Conservation (phyloP, 2,888 invertebrate genomes). For the Andrena praecox region DNA sequence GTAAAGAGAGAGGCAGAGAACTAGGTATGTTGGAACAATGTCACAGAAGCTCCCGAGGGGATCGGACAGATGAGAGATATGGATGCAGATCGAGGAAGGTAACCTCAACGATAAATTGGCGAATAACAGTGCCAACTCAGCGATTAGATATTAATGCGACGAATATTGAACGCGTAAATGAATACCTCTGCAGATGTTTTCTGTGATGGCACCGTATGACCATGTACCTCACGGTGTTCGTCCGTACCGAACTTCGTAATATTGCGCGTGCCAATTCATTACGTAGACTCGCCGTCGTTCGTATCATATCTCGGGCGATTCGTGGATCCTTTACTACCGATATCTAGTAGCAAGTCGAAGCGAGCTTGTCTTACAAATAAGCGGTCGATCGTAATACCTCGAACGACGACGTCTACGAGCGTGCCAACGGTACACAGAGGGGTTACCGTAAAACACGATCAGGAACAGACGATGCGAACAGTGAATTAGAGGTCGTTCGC, state of each 20-base stretch:
- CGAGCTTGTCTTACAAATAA: neutral
- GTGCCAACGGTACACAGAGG: slow-evolving; percentile 35
- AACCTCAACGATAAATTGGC: slow-evolving; percentile 24
- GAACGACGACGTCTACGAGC: slow-evolving; percentile 25
- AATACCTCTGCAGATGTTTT: slow-evolving; percentile 87
- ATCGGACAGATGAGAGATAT: neutral
- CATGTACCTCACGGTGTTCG: slow-evolving; percentile 87
- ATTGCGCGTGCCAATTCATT: slow-evolving; percentile 89
- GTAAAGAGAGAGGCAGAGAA: neutral
- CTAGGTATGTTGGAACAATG: neutral
- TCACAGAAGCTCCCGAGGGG: neutral
- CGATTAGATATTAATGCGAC: neutral
- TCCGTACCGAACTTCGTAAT: slow-evolving; percentile 87
- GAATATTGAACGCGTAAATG: neutral
- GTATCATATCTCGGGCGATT: slow-evolving; percentile 87
- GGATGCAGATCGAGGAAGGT: neutral
- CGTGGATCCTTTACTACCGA: slow-evolving; percentile 34
- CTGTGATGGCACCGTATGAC: slow-evolving; percentile 88
- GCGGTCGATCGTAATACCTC: slow-evolving; percentile 28
- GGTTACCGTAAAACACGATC: slow-evolving; percentile 48
- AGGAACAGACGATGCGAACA: slow-evolving; percentile 60
- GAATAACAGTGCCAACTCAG: neutral
- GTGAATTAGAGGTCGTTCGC: slow-evolving; percentile 81
- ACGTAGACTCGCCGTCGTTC: slow-evolving; percentile 89
- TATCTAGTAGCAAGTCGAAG: slow-evolving; percentile 39